Conservation (phyloP, 2,797 vertebrate genomes). For the Calcarius lapponicus region DNA sequence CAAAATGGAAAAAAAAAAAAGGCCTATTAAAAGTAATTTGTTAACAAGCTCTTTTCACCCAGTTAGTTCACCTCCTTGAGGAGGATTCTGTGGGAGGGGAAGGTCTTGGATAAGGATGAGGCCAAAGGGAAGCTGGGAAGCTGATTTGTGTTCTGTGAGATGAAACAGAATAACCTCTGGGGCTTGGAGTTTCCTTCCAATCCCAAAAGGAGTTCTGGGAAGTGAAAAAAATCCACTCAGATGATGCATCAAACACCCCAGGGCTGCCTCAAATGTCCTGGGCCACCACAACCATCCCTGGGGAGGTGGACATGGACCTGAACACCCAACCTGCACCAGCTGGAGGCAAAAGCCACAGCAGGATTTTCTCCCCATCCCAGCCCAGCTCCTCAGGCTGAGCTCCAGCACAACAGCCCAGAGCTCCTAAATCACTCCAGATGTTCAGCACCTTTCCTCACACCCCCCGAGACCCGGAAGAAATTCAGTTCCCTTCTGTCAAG, state of each 20-base stretch:
- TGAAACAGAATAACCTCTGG: background rate
- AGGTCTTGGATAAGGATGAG: background rate
- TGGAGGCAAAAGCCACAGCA: fast-evolving
- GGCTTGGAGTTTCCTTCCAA: background rate
- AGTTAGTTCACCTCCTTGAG: background rate
- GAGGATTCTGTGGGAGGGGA: background rate
- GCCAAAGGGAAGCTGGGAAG: background rate
- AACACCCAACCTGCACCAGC: background rate
- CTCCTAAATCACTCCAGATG: slow-evolving; percentile 5
- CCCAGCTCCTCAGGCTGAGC: fast-evolving
- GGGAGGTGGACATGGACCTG: background rate
- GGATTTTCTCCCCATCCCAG: background rate
- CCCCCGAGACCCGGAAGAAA: slow-evolving; percentile 31
- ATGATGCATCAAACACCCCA: background rate
- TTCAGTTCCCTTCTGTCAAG: slow-evolving; percentile 18
- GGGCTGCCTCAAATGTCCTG: background rate
- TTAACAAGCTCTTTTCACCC: background rate
- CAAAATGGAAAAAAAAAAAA: background rate
- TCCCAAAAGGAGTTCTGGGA: background rate
- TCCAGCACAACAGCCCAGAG: background rate
- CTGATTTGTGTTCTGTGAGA: background rate
- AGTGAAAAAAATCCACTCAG: background rate
- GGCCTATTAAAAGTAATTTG: background rate
- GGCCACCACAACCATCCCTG: background rate
- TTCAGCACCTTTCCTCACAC: background rate